A percentile compares a stretch with the other conserved stretches of the same genome.
Evolutionary conservation across 2,797 vertebrate genomes (phyloP).

Genomic region (Atherinosoma microstoma): DNA sequence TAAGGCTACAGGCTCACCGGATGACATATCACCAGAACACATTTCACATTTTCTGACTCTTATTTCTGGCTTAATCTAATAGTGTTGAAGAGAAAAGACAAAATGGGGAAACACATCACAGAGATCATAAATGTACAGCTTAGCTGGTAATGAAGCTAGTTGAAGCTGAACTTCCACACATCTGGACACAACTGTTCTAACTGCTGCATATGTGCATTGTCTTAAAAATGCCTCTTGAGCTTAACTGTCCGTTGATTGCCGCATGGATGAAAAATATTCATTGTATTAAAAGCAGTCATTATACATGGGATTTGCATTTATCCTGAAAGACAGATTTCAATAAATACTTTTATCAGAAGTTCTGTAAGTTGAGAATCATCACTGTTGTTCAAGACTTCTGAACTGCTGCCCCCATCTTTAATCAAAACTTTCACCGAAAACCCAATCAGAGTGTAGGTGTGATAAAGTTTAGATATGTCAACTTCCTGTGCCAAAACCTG

Average conservation of each 20-base stretch:
- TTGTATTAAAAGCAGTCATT: neutral
- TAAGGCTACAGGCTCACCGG: conserved; percentile 4
- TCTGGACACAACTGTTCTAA: neutral
- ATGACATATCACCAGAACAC: conserved; percentile 23
- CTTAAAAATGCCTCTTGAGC: neutral
- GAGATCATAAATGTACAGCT: neutral
- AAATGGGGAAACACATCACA: neutral
- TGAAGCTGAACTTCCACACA: neutral
- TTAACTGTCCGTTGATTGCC: neutral
- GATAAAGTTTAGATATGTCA: neutral
- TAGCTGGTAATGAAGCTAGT: neutral
- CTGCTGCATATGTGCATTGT: neutral
- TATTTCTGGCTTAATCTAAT: conserved; percentile 6
- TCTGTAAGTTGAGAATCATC: neutral
- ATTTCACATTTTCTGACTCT: conserved; percentile 17
- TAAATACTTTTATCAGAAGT: neutral
- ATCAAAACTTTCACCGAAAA: neutral
- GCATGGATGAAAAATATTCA: neutral
- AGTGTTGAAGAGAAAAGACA: neutral
- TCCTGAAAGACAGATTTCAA: too few species aligned
- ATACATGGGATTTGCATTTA: neutral
- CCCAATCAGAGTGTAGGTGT: neutral
- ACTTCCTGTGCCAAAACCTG: neutral
- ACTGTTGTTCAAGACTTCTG: neutral
- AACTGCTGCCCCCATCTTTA: neutral